Evolutionary conservation across 2,113 vertebrate genomes (phyloP).

Genomic region (Apteryx owenii): DNA sequence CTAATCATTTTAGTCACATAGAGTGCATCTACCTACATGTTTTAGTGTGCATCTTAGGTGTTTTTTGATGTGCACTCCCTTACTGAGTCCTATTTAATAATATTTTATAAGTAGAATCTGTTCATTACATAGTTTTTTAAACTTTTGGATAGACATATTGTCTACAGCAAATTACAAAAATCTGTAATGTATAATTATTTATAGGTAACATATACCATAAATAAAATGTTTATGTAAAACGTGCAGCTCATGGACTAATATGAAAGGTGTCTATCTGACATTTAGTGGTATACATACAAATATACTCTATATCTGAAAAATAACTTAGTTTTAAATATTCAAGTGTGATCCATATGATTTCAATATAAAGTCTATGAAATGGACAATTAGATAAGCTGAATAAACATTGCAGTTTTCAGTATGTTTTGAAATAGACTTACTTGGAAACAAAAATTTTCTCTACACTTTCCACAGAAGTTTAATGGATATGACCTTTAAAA

Average conservation of each 20-base stretch:
- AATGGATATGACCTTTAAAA: not conserved
- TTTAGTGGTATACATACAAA: not conserved
- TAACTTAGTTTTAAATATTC: not conserved
- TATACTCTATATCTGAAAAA: not conserved
- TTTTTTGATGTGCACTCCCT: not conserved
- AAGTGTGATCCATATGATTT: not conserved
- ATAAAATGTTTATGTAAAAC: not conserved
- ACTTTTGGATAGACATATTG: not conserved
- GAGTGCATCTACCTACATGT: not conserved
- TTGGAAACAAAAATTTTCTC: not conserved
- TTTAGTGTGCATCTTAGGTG: not conserved
- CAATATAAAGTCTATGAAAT: not conserved
- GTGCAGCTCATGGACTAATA: not conserved
- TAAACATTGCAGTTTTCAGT: not conserved
- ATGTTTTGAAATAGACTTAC: not conserved
- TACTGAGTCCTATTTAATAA: not conserved
- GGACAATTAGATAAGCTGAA: not conserved
- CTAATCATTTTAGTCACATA: not conserved
- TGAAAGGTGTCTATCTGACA: not conserved
- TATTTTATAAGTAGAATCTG: not conserved
- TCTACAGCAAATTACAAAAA: not conserved
- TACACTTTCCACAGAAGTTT: not conserved
- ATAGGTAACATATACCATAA: not conserved
- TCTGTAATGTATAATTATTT: not conserved
- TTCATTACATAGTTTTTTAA: not conserved